A percentile compares a stretch with the other conserved stretches of the same genome.
Evolutionary conservation across 2,797 vertebrate species (phyloP).

Genomic region (Gymnocypris eckloni): DNA sequence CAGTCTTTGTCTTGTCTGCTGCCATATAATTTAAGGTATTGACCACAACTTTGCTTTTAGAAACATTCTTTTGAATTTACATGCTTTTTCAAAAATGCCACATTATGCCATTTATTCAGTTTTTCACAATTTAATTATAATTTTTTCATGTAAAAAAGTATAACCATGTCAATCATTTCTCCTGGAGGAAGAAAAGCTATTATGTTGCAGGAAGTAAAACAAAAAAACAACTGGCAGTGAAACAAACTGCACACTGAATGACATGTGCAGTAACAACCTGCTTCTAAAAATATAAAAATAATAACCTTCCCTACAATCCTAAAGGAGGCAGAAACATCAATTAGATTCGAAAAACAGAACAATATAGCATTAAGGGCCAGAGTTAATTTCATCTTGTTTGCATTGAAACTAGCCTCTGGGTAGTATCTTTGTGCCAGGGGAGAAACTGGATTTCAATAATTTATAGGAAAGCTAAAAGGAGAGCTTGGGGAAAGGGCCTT

Average conservation of each 20-base stretch:
- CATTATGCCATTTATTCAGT: neutral
- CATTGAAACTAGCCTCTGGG: slow-evolving; percentile 56
- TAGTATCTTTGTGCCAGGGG: slow-evolving; percentile 50
- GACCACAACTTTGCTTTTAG: neutral
- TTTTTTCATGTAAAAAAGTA: slow-evolving; percentile 8
- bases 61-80: neutral
- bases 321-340: neutral
- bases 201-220: slow-evolving; percentile 11
- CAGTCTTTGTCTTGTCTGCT: neutral
- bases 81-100: neutral
- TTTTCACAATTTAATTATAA: neutral
- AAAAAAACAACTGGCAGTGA: neutral
- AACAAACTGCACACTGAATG: slow-evolving; percentile 20
- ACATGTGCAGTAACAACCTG: neutral
- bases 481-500: slow-evolving; percentile 35
- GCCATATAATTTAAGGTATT: neutral
- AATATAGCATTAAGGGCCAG: slow-evolving; percentile 51
- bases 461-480: slow-evolving; percentile 50
- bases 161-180: neutral
- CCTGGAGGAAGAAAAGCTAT: slow-evolving; percentile 26
- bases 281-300: neutral
- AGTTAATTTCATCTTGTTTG: slow-evolving; percentile 64
- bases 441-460: slow-evolving; percentile 60
- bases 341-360: slow-evolving; percentile 51
- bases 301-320: neutral